These are phyloP conservation scores for Catharus bicknelli DNA, from an alignment of 2,113 vertebrate species.

Conservation along the genomic window DNA sequence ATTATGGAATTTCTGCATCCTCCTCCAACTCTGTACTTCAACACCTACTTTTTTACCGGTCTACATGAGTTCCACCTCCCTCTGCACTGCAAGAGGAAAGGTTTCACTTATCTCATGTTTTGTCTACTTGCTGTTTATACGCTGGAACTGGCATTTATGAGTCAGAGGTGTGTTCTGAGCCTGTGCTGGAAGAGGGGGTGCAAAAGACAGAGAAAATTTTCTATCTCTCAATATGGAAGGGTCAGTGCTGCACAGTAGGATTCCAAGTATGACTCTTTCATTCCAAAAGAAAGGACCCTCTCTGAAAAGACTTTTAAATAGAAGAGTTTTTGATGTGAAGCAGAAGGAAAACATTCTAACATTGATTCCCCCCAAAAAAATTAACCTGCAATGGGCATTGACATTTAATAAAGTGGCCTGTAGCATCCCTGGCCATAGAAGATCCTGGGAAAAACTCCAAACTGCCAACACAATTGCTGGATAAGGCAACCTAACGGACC, in stretches of 20 bases:
- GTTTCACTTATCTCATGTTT: not conserved
- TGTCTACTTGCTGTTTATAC: not conserved
- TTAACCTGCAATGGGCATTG: slow-evolving; percentile 46
- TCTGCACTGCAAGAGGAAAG: not conserved
- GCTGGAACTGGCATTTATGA: not conserved
- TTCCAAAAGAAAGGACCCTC: not conserved
- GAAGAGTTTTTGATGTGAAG: not conserved
- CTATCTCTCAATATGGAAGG: not conserved
- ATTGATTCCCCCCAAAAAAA: not conserved
- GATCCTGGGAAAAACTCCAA: slow-evolving; percentile 60
- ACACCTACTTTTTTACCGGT: not conserved
- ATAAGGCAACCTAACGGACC: slow-evolving; percentile 13
- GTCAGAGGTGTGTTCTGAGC: not conserved
- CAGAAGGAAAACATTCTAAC: not conserved
- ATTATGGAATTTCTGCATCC: not conserved
- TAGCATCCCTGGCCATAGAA: slow-evolving; percentile 42
- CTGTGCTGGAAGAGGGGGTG: not conserved
- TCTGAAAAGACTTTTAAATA: not conserved
- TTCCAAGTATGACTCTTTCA: not conserved
- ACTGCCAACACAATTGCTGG: slow-evolving; percentile 41
- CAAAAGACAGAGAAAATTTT: not conserved
- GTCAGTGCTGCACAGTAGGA: not conserved
- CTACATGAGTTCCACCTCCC: not conserved
- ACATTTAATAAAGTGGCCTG: slow-evolving; percentile 62
- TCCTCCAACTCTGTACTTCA: not conserved